Conservation (phyloP, 2,888 invertebrate species). For the Eupeodes luniger region DNA sequence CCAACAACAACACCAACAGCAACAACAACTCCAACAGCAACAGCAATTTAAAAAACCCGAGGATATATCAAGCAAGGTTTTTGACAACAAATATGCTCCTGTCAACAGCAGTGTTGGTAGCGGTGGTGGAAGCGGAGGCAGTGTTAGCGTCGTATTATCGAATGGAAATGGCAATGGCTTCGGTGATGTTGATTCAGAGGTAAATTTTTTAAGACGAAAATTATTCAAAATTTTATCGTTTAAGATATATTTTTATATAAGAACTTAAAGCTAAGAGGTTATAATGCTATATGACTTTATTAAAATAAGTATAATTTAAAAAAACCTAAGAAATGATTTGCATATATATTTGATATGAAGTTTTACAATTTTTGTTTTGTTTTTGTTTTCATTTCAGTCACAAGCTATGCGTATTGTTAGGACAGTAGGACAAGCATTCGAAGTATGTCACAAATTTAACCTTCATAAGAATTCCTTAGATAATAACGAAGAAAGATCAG, state of each 20-base stretch:
- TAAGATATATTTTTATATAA: background rate
- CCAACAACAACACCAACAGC: background rate
- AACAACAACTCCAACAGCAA: slow-evolving; percentile 78
- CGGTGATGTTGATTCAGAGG: slow-evolving; percentile 77
- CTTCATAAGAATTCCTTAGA: slow-evolving; percentile 86
- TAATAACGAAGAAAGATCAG: slow-evolving; percentile 84
- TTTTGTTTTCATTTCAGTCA: slow-evolving; percentile 87
- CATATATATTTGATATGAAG: background rate
- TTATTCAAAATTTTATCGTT: background rate
- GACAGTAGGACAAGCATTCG: slow-evolving; percentile 99
- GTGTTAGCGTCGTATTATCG: slow-evolving; percentile 14
- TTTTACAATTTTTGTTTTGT: slow-evolving; percentile 28
- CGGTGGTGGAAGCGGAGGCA: slow-evolving; percentile 11
- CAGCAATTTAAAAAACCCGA: slow-evolving; percentile 75
- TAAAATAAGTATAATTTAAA: background rate
- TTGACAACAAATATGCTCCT: slow-evolving; percentile 77
- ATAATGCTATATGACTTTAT: background rate
- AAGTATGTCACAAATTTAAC: slow-evolving; percentile 98
- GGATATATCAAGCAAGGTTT: slow-evolving; percentile 79
- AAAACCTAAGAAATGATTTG: background rate
- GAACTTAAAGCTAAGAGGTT: background rate
- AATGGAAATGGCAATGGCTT: slow-evolving; percentile 43
- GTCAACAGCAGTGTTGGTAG: slow-evolving; percentile 18
- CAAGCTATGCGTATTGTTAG: slow-evolving; percentile 99
- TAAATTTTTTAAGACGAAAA: slow-evolving; percentile 47